Evolutionary conservation across 2,888 invertebrate species (phyloP).

Genomic region (Spatulosminthurus flaviceps): DNA sequence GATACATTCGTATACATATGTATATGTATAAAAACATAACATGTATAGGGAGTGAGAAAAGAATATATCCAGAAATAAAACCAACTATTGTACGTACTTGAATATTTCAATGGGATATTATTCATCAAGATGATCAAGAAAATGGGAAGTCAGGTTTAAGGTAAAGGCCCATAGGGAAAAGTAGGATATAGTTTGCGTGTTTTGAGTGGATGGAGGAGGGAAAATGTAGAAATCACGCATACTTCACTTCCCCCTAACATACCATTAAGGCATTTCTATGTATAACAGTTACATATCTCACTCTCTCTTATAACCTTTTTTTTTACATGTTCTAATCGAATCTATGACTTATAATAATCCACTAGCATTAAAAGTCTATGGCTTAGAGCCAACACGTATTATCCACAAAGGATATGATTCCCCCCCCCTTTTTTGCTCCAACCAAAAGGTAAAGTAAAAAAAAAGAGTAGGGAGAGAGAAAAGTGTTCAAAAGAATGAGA

Average conservation of each 20-base stretch:
- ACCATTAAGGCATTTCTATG: not conserved
- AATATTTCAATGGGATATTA: conserved; percentile 6
- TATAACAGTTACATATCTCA: not conserved
- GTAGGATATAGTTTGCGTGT: not conserved
- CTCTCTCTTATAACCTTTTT: not conserved
- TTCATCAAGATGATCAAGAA: conserved; percentile 22
- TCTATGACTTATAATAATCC: not conserved
- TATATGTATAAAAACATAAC: too few relatives aligned
- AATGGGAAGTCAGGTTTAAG: conserved; percentile 23
- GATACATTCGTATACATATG: too few relatives aligned
- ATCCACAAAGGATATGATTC: not conserved
- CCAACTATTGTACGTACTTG: not conserved
- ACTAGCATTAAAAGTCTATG: too few relatives aligned
- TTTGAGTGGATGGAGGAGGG: not conserved
- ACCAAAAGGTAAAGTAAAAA: too few relatives aligned
- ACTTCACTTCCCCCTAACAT: not conserved
- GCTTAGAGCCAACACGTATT: not conserved
- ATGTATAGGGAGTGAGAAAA: too few relatives aligned
- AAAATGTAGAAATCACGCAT: conserved; percentile 26
- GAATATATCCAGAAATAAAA: not conserved
- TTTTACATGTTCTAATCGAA: not conserved
- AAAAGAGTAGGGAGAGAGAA: too few relatives aligned
- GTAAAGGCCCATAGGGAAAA: not conserved
- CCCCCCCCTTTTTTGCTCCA: too few relatives aligned
- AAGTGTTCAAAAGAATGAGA: too few relatives aligned